Base-by-base conservation (phyloP, 2,113 vertebrate genomes). In the Apodemus speciosus region DNA sequence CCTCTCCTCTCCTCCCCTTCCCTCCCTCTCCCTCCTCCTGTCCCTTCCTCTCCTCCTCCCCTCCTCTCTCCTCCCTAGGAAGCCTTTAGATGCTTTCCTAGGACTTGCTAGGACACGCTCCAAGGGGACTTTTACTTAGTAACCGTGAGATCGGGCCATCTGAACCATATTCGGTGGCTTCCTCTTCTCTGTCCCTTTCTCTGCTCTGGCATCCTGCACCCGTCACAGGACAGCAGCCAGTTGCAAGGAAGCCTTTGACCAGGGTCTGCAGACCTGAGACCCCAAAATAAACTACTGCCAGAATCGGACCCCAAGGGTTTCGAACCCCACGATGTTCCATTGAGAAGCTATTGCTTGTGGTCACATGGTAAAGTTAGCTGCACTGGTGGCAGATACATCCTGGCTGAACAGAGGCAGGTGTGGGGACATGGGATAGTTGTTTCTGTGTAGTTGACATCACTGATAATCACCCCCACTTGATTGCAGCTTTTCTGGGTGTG, bases 121-220 rank as follows among this genome's bases (percentile, higher is more conserved):
- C 4, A 18, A 25, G 0, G 4, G 4, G 56, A 8, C 35, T 0
- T 20, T 3, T 0, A 4, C 9, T 23, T 2, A 0, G 46, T 16
- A 46, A 32, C 9, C 0, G 38, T 3, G 32, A 3, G 9, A 35
- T 11, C 3, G 6, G 16, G 5, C 35, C 16, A 7, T 35, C 1
- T n/a, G 35, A 1, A 2, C 0, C 0, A 0, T 0, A 1, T 0
- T 0, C 25, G 6, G 9, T 15, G 35, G 0, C 3, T 16, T 43
- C 30, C 58, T 38, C 4, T 6, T 1, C 4, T 2, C 30, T 40
- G 23, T 30, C 4, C 6, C 64, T 35, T 66, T 66, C 64, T 18
- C 49, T 66, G 27, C 2, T 35, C 6, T 0, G 0, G 60, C 13
- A 9, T 6, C 1, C 15, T 6, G 10, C 38, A 7, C n/a, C 3